Evolutionary conservation across 2,888 invertebrate genomes (phyloP).

Genomic region (Chouioia cunea): DNA sequence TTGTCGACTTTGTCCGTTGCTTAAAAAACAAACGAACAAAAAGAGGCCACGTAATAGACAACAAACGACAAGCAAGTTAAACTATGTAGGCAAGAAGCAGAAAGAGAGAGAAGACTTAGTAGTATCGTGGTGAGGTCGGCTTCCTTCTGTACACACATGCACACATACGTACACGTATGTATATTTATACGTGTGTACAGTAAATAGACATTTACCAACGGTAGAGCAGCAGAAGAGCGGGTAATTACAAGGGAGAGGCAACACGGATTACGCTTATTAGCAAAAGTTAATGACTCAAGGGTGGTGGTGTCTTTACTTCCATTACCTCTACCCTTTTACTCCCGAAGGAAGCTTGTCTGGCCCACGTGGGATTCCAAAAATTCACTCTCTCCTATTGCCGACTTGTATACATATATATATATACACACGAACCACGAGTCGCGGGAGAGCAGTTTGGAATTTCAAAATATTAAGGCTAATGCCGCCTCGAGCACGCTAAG

Average conservation of each 20-base stretch:
- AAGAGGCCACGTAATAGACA: constrained; percentile 10
- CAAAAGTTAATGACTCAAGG: constrained; percentile 40
- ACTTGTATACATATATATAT: not conserved
- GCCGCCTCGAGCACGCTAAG: constrained; percentile 24
- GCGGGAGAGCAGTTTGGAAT: constrained; percentile 25
- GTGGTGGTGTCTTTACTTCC: not conserved
- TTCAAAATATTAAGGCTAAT: constrained; percentile 47
- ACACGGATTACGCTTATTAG: constrained; percentile 43
- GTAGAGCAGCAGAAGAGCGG: not conserved
- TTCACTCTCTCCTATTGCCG: constrained; percentile 4
- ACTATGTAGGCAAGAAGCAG: constrained; percentile 16
- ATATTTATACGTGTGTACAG: not conserved
- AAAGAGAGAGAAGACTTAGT: constrained; percentile 39
- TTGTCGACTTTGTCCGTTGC: no score
- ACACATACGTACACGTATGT: not conserved
- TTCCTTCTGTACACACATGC: constrained; percentile 9
- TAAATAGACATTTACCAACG: constrained; percentile 14
- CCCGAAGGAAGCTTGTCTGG: not conserved
- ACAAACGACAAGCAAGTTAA: constrained; percentile 24
- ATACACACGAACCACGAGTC: not conserved
- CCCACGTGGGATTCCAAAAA: constrained; percentile 27
- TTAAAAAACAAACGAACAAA: no score
- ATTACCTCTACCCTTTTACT: no score
- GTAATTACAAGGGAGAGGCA: constrained; percentile 38
- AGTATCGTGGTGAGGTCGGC: constrained; percentile 38